Base-by-base conservation (phyloP, 2,888 invertebrate species). In the Cerastis rubricosa region DNA sequence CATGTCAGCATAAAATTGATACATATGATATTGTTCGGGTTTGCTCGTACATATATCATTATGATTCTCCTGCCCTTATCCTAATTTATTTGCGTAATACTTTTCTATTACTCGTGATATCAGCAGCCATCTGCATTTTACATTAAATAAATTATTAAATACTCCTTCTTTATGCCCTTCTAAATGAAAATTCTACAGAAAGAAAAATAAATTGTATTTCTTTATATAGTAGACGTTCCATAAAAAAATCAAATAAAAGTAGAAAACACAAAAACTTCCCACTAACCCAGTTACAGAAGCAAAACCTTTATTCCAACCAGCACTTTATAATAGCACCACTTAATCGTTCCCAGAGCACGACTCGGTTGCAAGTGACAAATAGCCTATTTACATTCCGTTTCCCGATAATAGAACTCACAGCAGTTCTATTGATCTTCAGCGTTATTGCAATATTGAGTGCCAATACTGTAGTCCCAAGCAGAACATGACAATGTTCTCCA, bases 361-460 rank as follows among this genome's bases (percentile, higher is more conserved):
- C 81, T 88, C 86, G 87, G 85, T 90, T 89, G 90, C 87, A 87
- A 89, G 89, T 92, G 93, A 94, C 92, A 94, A 94, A 94, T 93
- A 89, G 90, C 87, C 90, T 92, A 93, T 93, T 93, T 94, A 92
- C 91, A 92, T 92, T 89, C 88, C 84, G 85, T 84, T 71, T 87
- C 73, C 78, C 80, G 83, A 90, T 92, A 92, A 90, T 92, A 91
- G 88, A 91, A 88, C 89, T 89, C 88, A 84, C 87, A 84, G 88
- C 78, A 73, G 73, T 70, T 35, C 68, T 70, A 90, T 91, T 87
- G 88, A 89, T 89, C 87, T 85, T 80, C 76, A 87, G 84, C 78
- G 78, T 84, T 85, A 86, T 85, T 85, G 76, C 80, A 79, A 84
- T 87, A 74, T 81, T 35, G 47, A 74, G 63, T 54, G 71, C n/a